Conservation (phyloP, 2,797 vertebrate genomes). For the Gila robusta region DNA sequence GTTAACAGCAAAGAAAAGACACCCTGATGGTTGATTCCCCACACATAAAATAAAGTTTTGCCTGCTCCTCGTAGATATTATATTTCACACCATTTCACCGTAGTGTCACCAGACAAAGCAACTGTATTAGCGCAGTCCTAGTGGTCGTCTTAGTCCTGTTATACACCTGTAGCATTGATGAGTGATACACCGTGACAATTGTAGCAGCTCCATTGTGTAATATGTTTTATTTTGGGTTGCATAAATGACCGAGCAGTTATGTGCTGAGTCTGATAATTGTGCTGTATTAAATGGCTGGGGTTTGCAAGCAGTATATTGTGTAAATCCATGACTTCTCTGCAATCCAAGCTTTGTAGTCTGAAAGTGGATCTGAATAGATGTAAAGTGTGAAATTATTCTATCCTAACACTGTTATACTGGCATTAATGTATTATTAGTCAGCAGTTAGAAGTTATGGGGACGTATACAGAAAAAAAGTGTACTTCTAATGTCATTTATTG, state of each 20-base stretch:
- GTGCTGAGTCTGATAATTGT: conserved; percentile 57
- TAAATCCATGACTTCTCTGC: conserved; percentile 35
- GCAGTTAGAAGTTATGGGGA: conserved; percentile 3
- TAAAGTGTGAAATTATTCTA: conserved; percentile 43
- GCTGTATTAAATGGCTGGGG: conserved; percentile 53
- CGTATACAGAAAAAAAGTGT: conserved; percentile 26
- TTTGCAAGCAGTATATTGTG: conserved; percentile 50
- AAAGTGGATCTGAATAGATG: conserved; percentile 49
- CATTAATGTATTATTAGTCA: conserved; percentile 44
- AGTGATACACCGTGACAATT: conserved; percentile 50
- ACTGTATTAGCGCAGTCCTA: conserved; percentile 56
- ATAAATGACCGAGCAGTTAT: conserved; percentile 55
- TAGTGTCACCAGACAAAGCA: conserved; percentile 49
- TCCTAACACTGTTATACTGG: conserved; percentile 22
- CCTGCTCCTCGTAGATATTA: conserved; percentile 56
- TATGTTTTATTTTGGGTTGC: conserved; percentile 54
- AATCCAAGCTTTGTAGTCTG: conserved; percentile 49
- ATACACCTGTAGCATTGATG: conserved; percentile 57
- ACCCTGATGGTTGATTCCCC: conserved; percentile 18
- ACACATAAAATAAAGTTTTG: conserved; percentile 53
- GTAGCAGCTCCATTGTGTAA: conserved; percentile 57
- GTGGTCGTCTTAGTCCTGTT: conserved; percentile 59
- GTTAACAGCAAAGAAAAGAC: conserved; percentile 32
- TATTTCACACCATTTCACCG: conserved; percentile 55
- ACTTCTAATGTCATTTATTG: conserved; percentile 40